phyloP scores from a whole-genome alignment of 2,113 vertebrate genomes.

The human (Homo sapiens) region GRCh38 chr13:63220501-63221000 shows the following conservation, averaged over 20 bases:
- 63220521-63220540: neutral
- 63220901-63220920: neutral
- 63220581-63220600: neutral
- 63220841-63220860: neutral
- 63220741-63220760: neutral
- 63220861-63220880: neutral
- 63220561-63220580: neutral
- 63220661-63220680: neutral
- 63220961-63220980: constrained; percentile 10
- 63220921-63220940: neutral
- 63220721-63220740: neutral
- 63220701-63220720: neutral
- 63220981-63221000: constrained; percentile 22
- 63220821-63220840: neutral
- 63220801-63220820: neutral
- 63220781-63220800: neutral
- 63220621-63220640: neutral
- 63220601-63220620: neutral
- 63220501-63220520: neutral
- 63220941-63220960: neutral
- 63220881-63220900: neutral
- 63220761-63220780: neutral
- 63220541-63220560: neutral
- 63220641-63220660: neutral
- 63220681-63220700: neutral